Conservation (phyloP, 2,888 invertebrate species). For the Athripsodes cinereus region DNA sequence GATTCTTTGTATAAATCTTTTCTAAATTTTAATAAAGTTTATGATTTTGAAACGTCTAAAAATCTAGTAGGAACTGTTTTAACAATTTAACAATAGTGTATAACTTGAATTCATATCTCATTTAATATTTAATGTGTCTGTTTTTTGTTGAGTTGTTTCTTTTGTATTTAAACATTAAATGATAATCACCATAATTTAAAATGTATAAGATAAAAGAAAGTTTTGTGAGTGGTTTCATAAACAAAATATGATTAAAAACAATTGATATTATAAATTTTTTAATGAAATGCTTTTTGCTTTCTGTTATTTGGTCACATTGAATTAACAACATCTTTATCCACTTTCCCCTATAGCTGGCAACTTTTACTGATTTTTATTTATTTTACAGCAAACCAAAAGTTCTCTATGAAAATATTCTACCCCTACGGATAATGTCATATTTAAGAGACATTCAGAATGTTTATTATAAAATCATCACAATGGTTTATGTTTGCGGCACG, state of each 20-base stretch:
- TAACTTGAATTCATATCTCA: too few species aligned
- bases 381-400: conserved; percentile 25
- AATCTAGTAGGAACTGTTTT: too few species aligned
- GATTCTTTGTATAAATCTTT: too few species aligned
- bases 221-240: background rate
- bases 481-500: background rate
- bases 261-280: background rate
- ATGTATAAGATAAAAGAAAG: background rate
- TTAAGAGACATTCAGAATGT: conserved; percentile 12
- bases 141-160: too few species aligned
- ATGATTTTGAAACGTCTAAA: too few species aligned
- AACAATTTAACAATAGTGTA: too few species aligned
- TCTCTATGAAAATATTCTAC: conserved; percentile 20
- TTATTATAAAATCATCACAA: background rate
- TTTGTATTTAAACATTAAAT: background rate
- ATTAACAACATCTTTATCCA: background rate
- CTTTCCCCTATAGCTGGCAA: conserved; percentile 15
- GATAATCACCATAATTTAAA: background rate
- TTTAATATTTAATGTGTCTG: too few species aligned
- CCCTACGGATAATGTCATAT: conserved; percentile 22
- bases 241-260: background rate
- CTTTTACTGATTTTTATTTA: conserved; percentile 26
- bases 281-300: background rate
- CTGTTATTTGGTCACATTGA: background rate
- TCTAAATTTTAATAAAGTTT: too few species aligned